Evolutionary conservation across 2,888 invertebrate genomes (phyloP), one percentile per base, ranked within the genome.

Genomic region (Protophormia terraenovae): DNA sequence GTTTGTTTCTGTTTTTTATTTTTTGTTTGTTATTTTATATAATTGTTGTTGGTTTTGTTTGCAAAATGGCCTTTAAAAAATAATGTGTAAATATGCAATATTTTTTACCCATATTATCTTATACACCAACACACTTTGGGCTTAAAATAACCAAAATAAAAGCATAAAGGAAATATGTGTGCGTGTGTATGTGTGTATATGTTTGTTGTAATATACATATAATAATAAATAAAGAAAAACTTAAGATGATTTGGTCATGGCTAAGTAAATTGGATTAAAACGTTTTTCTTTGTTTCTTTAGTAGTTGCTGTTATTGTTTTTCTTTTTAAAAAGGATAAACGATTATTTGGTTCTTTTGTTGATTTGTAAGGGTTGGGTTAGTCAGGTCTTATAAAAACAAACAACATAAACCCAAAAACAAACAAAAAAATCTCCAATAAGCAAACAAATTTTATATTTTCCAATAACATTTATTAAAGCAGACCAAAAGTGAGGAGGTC

Each of bases 201-300:
- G 45, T 19, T 27, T 41, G 12, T n/a, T n/a, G n/a, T n/a, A n/a
- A n/a, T n/a, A n/a, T 64, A 0, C 8, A 1, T 45, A 19, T 5
- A 50, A 29, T 6, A 47, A 29, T 27, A 62, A 53, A 60, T 27
- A 73, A 66, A 47, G n/a, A 35, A 45, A 14, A 32, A 45, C 12
- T 41, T 53, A 24, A 75, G 32, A 67, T 16, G 5, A 22, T 82
- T 53, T 69, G 27, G 29, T 62, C 41, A 62, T 53, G 62, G 62
- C 27, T 75, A 62, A 58, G 29, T 22, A 69, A 75, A 69, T 75
- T 82, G 67, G 67, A 75, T 82, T 75, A 75, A 55, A 47, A 41
- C 38, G 29, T 12, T 38, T 75, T 19, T n/a, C n/a, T n/a, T 69
- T 45, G 24, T 24, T 55, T 14, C 19, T 62, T 10, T 38, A 38